phyloP scores from a whole-genome alignment of 2,797 vertebrate genomes.

The Crossoptilon crossoptilon region DNA sequence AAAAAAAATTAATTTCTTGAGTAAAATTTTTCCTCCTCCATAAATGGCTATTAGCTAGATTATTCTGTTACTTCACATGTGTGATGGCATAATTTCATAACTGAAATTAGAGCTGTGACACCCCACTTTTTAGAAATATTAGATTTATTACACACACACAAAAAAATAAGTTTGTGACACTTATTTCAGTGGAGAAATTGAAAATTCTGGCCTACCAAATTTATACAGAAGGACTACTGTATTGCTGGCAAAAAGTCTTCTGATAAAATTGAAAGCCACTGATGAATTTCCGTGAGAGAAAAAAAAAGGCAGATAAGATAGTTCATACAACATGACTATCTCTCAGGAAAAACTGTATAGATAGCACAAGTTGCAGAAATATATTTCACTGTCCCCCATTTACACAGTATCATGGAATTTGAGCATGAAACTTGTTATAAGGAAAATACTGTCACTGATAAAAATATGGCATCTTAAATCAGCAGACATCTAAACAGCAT shows the following conservation, averaged over 20 bases:
- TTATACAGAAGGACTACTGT: not conserved
- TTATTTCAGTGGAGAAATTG: not conserved
- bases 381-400: not conserved
- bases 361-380: not conserved
- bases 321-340: not conserved
- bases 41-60: not conserved
- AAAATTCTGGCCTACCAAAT: not conserved
- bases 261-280: not conserved
- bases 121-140: no score
- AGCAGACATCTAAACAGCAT: not conserved
- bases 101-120: not conserved
- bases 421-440: not conserved
- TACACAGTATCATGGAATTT: not conserved
- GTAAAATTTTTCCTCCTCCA: not conserved
- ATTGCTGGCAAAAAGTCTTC: not conserved
- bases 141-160: no score
- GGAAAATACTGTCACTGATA: not conserved
- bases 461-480: not conserved
- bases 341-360: not conserved
- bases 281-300: not conserved
- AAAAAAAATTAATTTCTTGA: not conserved
- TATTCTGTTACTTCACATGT: not conserved
- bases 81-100: not conserved
- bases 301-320: not conserved
- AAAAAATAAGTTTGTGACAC: not conserved